A percentile compares a stretch with the other conserved stretches of the same genome.
These are phyloP conservation scores for Phasia obesa DNA, from an alignment of 2,888 invertebrate genomes.

Conservation along the genomic window DNA sequence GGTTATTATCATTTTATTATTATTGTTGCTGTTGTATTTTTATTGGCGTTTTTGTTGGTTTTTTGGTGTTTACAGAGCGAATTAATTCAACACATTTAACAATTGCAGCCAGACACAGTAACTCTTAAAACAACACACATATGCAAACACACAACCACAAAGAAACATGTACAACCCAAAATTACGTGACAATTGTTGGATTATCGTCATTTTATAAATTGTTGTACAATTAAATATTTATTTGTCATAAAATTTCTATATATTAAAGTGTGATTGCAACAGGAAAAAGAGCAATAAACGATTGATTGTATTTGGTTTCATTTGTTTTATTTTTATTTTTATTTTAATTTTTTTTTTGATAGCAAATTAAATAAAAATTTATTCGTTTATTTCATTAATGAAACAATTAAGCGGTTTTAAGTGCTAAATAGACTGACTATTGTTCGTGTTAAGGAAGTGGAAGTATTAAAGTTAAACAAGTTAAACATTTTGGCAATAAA, in stretches of 20 bases:
- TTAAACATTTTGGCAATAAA: too few species aligned
- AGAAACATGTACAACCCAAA: conserved; percentile 47
- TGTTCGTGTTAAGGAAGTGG: background rate
- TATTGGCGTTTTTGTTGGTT: conserved; percentile 27
- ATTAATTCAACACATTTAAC: conserved; percentile 42
- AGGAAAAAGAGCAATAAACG: conserved; percentile 14
- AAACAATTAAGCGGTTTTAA: conserved; percentile 23
- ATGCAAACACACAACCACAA: background rate
- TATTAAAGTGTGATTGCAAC: background rate
- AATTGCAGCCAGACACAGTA: conserved; percentile 1
- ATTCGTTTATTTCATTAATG: conserved; percentile 43
- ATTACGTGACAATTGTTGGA: conserved; percentile 71
- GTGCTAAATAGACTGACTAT: conserved; percentile 21
- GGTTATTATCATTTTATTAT: too few species aligned
- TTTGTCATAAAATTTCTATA: conserved; percentile 20
- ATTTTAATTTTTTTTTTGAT: conserved; percentile 23
- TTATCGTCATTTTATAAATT: conserved; percentile 68
- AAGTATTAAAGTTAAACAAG: too few species aligned
- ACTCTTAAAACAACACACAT: too few species aligned
- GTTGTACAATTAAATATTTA: conserved; percentile 68
- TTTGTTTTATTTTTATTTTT: background rate
- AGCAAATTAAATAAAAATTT: conserved; percentile 26
- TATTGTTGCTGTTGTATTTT: conserved; percentile 48
- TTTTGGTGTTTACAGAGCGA: conserved; percentile 33
- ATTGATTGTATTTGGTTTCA: conserved; percentile 27